phyloP scores from a whole-genome alignment of 1,140 invertebrate genomes.

The Drosophila kepulauana region DNA sequence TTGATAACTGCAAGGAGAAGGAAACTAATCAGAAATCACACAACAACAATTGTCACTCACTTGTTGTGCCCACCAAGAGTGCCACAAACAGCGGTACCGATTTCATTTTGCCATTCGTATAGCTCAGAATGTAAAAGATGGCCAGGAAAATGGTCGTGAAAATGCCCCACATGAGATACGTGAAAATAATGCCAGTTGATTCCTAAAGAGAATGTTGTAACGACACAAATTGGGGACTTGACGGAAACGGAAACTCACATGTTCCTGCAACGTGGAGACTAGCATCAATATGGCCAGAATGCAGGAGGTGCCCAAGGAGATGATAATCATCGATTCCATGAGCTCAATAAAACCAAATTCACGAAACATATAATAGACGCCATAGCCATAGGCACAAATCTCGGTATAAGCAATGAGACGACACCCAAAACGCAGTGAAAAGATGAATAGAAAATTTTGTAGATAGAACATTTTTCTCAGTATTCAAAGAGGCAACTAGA shows the following conservation, averaged over 20 bases:
- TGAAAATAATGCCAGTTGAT: conserved; percentile 44
- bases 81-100: neutral
- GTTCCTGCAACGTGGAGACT: conserved; percentile 26
- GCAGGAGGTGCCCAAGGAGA: conserved; percentile 13
- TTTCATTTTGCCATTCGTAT: neutral
- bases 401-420: conserved; percentile 21
- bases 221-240: neutral
- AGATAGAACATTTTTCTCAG: conserved; percentile 29
- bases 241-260: conserved; percentile 21
- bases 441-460: conserved; percentile 26
- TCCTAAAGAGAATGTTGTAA: conserved; percentile 12
- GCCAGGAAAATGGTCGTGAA: conserved; percentile 14
- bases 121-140: neutral
- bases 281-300: conserved; percentile 21
- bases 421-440: conserved; percentile 32
- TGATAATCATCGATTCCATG: conserved; percentile 25
- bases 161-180: conserved; percentile 38
- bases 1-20: conserved; percentile 19
- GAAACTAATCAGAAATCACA: neutral
- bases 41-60: conserved; percentile 22
- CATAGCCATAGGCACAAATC: conserved; percentile 5
- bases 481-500: conserved; percentile 2
- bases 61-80: conserved; percentile 1
- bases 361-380: neutral
- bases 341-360: conserved; percentile 4